These are phyloP conservation scores for Alectoris magna DNA, from an alignment of 2,797 vertebrate genomes.

Conservation along the genomic window DNA sequence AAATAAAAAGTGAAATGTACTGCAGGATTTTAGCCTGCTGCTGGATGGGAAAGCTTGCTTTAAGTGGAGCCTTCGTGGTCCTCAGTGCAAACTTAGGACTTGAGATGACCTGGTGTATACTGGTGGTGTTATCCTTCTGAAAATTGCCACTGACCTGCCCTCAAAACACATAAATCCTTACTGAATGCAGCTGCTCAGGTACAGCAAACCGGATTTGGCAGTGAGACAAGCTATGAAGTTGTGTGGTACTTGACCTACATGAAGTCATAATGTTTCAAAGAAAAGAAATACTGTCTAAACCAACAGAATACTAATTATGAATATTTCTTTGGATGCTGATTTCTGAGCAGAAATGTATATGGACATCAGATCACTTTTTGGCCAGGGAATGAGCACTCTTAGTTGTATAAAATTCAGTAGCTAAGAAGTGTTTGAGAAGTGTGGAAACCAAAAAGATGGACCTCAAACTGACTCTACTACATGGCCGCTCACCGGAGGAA, in stretches of 20 bases:
- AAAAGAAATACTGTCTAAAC: not conserved
- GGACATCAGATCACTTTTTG: not conserved
- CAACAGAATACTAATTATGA: not conserved
- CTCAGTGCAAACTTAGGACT: not conserved
- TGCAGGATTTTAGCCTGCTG: not conserved
- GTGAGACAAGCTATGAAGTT: not conserved
- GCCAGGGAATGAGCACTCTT: not conserved
- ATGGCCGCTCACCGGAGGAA: not conserved
- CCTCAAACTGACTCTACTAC: rapidly evolving
- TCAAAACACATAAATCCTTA: not conserved
- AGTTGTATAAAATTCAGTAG: not conserved
- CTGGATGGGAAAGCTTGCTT: not conserved
- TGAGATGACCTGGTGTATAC: not conserved
- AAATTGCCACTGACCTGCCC: not conserved
- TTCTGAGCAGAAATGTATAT: not conserved
- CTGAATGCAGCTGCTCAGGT: not conserved
- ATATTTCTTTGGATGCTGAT: not conserved
- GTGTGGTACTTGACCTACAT: not conserved
- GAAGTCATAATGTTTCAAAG: not conserved
- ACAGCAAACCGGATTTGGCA: not conserved
- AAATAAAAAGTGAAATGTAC: not conserved
- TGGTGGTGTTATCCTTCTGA: not conserved
- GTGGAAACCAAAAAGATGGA: not conserved
- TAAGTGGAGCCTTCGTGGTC: not conserved
- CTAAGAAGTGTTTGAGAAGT: not conserved